Conservation (phyloP, 2,888 invertebrate species). For the Spilarctia lutea region DNA sequence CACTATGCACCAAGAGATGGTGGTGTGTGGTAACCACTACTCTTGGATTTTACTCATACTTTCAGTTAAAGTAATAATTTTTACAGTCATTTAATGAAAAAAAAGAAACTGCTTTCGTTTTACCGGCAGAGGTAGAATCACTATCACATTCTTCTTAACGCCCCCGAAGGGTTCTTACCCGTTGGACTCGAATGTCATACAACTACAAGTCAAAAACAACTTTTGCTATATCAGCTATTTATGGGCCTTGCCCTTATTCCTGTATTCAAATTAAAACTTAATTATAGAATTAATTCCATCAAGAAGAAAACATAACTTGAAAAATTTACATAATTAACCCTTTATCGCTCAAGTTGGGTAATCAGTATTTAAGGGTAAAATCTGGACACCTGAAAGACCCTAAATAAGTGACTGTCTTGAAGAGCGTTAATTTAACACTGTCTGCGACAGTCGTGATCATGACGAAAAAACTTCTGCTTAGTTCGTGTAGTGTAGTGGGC, state of each 20-base stretch:
- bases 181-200: no score
- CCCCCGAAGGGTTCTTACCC: no score
- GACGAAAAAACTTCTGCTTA: conserved; percentile 50
- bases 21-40: no score
- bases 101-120: no score
- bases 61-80: no score
- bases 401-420: not conserved
- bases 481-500: conserved; percentile 46
- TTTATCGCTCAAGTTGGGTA: conserved; percentile 57
- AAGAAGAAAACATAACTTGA: conserved; percentile 47
- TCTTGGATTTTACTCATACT: no score
- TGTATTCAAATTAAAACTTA: no score
- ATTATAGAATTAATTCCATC: no score
- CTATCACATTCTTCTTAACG: no score
- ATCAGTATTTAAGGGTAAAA: conserved; percentile 50
- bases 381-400: conserved; percentile 58
- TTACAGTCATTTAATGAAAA: no score
- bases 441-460: conserved; percentile 59
- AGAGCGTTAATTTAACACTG: conserved; percentile 61
- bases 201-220: not conserved
- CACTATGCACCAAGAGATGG: no score
- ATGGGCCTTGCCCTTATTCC: not conserved
- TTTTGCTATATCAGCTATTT: not conserved
- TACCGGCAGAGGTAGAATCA: no score
- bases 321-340: conserved; percentile 63